Evolutionary conservation across 2,113 vertebrate genomes (phyloP).

Genomic region (Seriola dumerili): DNA sequence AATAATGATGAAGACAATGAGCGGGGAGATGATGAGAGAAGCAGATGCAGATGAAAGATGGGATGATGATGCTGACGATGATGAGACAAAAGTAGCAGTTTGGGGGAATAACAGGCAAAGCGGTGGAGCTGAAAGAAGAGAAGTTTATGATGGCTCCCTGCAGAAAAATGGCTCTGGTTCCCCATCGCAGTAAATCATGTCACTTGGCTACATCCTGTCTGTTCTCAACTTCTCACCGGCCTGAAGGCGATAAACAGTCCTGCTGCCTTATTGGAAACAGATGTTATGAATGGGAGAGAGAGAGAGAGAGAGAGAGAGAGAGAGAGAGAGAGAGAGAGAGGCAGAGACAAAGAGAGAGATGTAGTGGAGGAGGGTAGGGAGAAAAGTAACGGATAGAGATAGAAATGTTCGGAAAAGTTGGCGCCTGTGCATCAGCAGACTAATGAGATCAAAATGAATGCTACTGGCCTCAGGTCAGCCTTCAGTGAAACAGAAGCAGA

Average conservation of each 20-base stretch:
- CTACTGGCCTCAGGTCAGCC: constrained; percentile 39
- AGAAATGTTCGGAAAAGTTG: neutral
- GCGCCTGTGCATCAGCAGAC: neutral
- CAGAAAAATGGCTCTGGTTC: constrained; percentile 35
- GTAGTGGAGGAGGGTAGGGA: neutral
- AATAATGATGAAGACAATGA: constrained; percentile 59
- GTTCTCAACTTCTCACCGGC: constrained; percentile 68
- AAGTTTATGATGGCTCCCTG: constrained; percentile 44
- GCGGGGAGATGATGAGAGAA: constrained; percentile 57
- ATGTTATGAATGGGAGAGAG: constrained; percentile 55
- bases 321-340: neutral
- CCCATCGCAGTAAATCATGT: constrained; percentile 67
- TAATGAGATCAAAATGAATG: constrained; percentile 12
- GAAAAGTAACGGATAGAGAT: neutral
- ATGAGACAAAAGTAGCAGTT: constrained; percentile 59
- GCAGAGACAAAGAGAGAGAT: neutral
- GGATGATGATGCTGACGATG: constrained; percentile 54
- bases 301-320: neutral
- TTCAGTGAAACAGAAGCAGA: constrained; percentile 10
- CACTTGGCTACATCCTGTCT: constrained; percentile 75
- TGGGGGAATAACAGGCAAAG: neutral
- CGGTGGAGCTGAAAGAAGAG: constrained; percentile 28
- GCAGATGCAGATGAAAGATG: constrained; percentile 62
- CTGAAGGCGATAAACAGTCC: constrained; percentile 63
- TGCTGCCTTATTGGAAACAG: constrained; percentile 71